Conservation (phyloP, 2,113 vertebrate species). For the Diadophis punctatus region DNA sequence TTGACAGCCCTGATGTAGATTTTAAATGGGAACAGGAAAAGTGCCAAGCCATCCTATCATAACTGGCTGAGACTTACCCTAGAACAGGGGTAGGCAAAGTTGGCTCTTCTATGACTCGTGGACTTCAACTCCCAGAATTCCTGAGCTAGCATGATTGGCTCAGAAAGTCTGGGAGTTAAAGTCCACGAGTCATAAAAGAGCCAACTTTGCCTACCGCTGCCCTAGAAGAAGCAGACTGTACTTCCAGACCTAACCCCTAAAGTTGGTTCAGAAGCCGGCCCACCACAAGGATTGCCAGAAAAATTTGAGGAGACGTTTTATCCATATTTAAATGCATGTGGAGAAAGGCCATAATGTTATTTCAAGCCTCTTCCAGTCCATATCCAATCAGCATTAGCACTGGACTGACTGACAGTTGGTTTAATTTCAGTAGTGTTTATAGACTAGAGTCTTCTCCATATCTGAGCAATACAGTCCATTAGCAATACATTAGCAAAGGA, state of each 20-base stretch:
- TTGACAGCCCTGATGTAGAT: neutral
- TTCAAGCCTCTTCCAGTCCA: neutral
- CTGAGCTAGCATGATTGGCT: no score
- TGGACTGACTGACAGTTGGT: neutral
- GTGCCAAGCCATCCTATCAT: neutral
- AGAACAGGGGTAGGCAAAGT: no score
- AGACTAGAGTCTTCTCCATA: neutral
- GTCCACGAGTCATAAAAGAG: no score
- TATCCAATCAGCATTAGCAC: neutral
- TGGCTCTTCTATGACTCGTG: no score
- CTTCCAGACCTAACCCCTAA: neutral
- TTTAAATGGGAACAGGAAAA: neutral
- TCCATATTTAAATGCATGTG: neutral
- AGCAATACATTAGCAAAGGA: neutral
- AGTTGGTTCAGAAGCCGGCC: neutral
- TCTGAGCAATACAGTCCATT: neutral
- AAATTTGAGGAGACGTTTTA: neutral
- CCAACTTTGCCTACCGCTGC: no score
- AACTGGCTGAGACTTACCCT: neutral
- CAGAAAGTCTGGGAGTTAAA: no score
- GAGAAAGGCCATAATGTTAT: neutral
- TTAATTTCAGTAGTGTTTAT: neutral
- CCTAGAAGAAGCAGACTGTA: neutral
- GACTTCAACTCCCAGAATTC: no score
- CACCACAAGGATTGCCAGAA: neutral